These are phyloP conservation scores for Gulo gulo DNA, from an alignment of 2,113 vertebrate species.

Conservation along the genomic window DNA sequence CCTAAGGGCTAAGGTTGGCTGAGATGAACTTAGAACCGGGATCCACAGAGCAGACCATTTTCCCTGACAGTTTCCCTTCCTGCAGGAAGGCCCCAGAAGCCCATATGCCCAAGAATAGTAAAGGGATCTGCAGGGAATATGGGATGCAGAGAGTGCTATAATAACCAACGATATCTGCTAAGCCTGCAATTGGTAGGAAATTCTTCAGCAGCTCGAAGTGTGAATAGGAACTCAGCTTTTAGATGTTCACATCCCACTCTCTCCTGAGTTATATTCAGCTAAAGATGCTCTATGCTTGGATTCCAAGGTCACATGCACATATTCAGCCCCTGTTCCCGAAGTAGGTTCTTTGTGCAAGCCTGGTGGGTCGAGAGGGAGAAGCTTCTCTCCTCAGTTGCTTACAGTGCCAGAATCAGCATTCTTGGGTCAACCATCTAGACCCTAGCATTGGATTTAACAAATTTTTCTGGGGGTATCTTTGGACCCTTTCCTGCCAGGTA, in stretches of 20 bases:
- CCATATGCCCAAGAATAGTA: neutral
- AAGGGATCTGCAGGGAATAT: neutral
- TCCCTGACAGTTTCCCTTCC: neutral
- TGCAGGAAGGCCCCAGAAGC: neutral
- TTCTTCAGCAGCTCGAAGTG: neutral
- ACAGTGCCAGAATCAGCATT: neutral
- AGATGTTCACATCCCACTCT: neutral
- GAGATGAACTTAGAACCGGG: neutral
- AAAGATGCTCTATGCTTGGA: neutral
- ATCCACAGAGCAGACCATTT: neutral
- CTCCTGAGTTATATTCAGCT: neutral
- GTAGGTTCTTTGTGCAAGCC: neutral
- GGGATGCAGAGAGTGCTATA: neutral
- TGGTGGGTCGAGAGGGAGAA: neutral
- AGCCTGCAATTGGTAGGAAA: neutral
- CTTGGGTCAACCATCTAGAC: neutral
- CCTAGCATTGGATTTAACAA: neutral
- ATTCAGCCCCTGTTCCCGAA: neutral
- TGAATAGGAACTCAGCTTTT: neutral
- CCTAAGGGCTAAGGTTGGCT: neutral
- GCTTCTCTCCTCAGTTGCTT: neutral
- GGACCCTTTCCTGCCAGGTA: neutral
- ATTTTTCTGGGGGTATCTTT: neutral
- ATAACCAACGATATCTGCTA: neutral
- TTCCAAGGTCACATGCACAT: neutral